Percentiles rank a stretch among this genome's conserved stretches.
These are phyloP conservation scores for Caenorhabditis drosophilae DNA, from an alignment of 2,888 invertebrate genomes.

Conservation along the genomic window DNA sequence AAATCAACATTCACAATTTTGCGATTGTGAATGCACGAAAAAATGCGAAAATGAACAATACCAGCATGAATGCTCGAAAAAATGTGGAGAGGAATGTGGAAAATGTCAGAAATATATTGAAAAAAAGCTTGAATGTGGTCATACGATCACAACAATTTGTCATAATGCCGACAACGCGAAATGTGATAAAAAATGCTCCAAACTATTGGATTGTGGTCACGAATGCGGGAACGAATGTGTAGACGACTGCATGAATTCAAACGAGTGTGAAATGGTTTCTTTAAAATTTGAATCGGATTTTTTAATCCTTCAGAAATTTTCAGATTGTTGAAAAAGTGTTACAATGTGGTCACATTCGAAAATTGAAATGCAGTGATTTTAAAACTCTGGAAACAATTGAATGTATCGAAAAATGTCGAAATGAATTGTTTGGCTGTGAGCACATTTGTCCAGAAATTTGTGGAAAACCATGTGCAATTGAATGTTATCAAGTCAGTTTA, in stretches of 20 bases:
- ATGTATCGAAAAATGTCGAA: constrained; percentile 14
- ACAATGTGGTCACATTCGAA: constrained; percentile 11
- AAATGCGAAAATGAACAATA: constrained; percentile 26
- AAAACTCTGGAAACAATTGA: neutral
- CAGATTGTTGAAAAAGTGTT: constrained; percentile 2
- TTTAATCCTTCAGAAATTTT: neutral
- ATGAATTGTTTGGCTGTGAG: constrained; percentile 13
- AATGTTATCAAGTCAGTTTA: constrained; percentile 12
- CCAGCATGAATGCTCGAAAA: constrained; percentile 20
- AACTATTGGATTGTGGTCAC: constrained; percentile 74
- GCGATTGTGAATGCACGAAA: constrained; percentile 70
- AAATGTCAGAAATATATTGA: constrained; percentile 49
- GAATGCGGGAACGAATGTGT: constrained; percentile 79
- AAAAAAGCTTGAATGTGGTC: constrained; percentile 56
- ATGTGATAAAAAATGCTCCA: constrained; percentile 58
- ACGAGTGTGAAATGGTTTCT: neutral
- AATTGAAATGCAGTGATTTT: constrained; percentile 7
- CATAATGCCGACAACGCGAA: constrained; percentile 37
- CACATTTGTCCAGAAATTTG: constrained; percentile 17
- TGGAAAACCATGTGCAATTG: constrained; percentile 9
- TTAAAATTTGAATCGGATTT: neutral
- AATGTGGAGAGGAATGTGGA: constrained; percentile 53
- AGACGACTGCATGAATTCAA: constrained; percentile 73
- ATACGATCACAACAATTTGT: constrained; percentile 40
- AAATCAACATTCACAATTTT: constrained; percentile 16